Percentiles rank a stretch among this genome's conserved stretches.
Evolutionary conservation across 2,888 invertebrate genomes (phyloP).

Genomic region (Ceraclea dissimilis): DNA sequence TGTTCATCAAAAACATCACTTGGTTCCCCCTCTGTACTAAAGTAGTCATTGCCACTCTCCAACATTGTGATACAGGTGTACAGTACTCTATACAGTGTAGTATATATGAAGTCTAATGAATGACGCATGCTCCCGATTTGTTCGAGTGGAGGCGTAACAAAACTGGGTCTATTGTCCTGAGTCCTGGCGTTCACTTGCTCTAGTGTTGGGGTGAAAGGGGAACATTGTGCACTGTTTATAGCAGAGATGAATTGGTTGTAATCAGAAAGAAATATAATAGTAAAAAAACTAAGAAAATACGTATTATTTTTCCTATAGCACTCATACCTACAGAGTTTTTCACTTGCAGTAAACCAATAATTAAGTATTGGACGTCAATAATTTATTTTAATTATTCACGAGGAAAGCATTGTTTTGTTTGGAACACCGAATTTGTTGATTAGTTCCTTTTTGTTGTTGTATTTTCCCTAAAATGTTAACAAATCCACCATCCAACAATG

Average conservation of each 20-base stretch:
- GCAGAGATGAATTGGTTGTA: no score
- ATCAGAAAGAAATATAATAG: no score
- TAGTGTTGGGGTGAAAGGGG: neutral
- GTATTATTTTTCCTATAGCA: no score
- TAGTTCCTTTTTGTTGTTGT: no score
- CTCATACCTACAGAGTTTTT: no score
- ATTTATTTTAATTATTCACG: no score
- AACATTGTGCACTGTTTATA: neutral
- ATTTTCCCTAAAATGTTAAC: no score
- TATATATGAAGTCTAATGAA: neutral
- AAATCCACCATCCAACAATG: neutral
- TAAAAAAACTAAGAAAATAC: no score
- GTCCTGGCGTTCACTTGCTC: neutral
- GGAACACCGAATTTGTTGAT: no score
- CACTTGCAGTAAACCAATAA: no score
- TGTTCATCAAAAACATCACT: neutral
- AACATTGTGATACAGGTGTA: neutral
- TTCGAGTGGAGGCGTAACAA: slow-evolving; percentile 9
- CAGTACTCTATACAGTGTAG: neutral
- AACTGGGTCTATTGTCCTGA: slow-evolving; percentile 2
- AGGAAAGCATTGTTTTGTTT: no score
- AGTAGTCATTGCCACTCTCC: neutral
- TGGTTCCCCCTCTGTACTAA: neutral
- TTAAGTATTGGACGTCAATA: no score
- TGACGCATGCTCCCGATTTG: slow-evolving; percentile 4